Conservation (phyloP, 1,140 invertebrate species). For the Drosophila ficusphila region DNA sequence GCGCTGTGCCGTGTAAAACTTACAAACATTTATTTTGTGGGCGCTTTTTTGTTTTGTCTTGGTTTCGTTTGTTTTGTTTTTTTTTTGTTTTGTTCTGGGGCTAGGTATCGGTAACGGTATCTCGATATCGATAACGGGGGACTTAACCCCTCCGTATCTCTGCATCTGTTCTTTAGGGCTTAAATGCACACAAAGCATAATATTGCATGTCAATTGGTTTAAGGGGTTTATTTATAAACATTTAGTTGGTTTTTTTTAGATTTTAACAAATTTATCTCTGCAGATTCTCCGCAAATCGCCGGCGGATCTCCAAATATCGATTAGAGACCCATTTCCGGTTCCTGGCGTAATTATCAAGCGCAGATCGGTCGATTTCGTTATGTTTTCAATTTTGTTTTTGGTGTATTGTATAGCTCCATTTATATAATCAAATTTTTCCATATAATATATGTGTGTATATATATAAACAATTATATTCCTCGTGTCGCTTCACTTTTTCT, state of each 20-base stretch:
- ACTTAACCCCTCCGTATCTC: constrained; percentile 37
- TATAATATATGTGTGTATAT: constrained; percentile 79
- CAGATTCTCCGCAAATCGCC: constrained; percentile 19
- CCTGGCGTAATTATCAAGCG: not conserved
- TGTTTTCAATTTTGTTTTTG: constrained; percentile 47
- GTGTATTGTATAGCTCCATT: constrained; percentile 79
- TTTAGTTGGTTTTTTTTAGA: constrained; percentile 57
- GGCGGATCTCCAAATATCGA: constrained; percentile 5
- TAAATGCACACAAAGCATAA: constrained; percentile 81
- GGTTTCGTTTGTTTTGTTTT: constrained; percentile 17
- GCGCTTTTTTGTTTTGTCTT: constrained; percentile 41
- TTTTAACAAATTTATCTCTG: constrained; percentile 66
- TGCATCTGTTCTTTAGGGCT: constrained; percentile 29
- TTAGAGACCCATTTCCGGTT: constrained; percentile 17
- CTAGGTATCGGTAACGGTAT: constrained; percentile 40
- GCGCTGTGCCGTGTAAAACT: constrained; percentile 74
- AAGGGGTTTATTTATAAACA: constrained; percentile 71
- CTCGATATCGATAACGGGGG: constrained; percentile 36
- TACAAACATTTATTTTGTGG: constrained; percentile 71
- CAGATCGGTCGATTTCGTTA: constrained; percentile 52
- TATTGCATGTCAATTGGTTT: constrained; percentile 69
- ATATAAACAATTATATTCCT: constrained; percentile 80
- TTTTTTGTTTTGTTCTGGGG: constrained; percentile 23
- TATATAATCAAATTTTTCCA: constrained; percentile 75
- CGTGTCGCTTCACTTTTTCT: constrained; percentile 43